phyloP scores from a whole-genome alignment of 1,140 invertebrate species.

The Planococcus citri region DNA sequence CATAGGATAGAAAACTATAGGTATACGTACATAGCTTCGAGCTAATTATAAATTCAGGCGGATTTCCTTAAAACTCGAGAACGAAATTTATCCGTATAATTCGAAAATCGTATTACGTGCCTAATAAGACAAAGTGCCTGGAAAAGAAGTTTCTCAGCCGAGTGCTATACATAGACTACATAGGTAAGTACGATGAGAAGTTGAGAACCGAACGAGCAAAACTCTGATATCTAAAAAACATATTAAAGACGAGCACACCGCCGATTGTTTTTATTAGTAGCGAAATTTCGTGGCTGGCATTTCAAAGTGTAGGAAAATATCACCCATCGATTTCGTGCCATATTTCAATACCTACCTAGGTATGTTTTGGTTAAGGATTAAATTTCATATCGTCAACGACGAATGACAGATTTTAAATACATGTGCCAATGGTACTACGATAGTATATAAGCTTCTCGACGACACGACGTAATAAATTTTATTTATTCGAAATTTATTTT shows the following conservation, averaged over 20 bases:
- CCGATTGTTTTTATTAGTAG: constrained; percentile 8
- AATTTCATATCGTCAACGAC: neutral
- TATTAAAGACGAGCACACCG: neutral
- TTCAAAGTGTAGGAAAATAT: neutral
- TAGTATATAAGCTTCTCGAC: too few relatives aligned
- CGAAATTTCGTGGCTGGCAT: constrained; percentile 9
- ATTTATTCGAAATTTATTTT: neutral
- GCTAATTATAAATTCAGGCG: constrained; percentile 1
- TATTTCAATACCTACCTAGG: too few relatives aligned
- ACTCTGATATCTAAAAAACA: neutral
- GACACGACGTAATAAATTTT: neutral
- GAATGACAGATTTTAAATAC: neutral
- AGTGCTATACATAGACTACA: too few relatives aligned
- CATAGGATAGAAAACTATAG: too few relatives aligned
- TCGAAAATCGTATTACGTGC: neutral
- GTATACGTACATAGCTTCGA: too few relatives aligned
- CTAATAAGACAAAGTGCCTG: neutral
- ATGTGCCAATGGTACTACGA: too few relatives aligned
- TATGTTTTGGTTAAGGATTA: neutral
- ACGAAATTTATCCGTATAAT: neutral
- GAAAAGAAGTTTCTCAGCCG: neutral
- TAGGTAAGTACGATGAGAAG: too few relatives aligned
- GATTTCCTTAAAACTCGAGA: neutral
- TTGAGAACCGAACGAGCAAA: too few relatives aligned
- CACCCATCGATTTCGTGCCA: constrained; percentile 5